Percentiles rank a stretch among this genome's conserved stretches.
These are phyloP conservation scores for Drosophila azteca DNA, from an alignment of 1,140 invertebrate species.

Conservation along the genomic window DNA sequence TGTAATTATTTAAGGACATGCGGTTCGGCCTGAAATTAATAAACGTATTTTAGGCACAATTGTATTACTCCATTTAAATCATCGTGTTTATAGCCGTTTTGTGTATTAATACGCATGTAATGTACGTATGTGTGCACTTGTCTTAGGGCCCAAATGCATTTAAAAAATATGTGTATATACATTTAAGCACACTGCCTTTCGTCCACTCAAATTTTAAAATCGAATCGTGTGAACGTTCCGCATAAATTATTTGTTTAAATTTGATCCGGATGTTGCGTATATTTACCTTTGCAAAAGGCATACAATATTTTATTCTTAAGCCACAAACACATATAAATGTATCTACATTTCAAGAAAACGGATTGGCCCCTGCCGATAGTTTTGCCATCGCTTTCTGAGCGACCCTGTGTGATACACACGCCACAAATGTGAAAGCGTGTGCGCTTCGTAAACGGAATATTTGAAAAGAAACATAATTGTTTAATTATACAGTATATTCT, in stretches of 20 bases:
- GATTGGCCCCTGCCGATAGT: constrained; percentile 63
- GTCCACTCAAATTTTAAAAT: constrained; percentile 2
- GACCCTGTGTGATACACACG: constrained; percentile 20
- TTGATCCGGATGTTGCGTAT: constrained; percentile 11
- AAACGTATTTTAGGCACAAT: background rate
- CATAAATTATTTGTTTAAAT: background rate
- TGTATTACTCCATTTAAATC: constrained; percentile 16
- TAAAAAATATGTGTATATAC: constrained; percentile 60
- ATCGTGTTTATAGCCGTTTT: constrained; percentile 16
- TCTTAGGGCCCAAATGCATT: constrained; percentile 54
- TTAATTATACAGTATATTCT: background rate
- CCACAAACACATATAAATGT: constrained; percentile 67
- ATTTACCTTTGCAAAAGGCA: constrained; percentile 60
- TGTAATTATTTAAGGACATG: constrained; percentile 58
- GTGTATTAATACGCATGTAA: constrained; percentile 42
- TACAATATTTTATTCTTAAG: constrained; percentile 64
- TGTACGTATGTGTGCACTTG: constrained; percentile 47
- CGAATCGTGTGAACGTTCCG: background rate
- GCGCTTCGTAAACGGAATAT: background rate
- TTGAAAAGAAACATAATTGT: background rate
- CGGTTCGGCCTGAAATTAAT: constrained; percentile 51
- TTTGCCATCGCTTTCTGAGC: constrained; percentile 55
- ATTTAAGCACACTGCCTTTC: constrained; percentile 22
- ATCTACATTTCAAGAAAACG: constrained; percentile 69
- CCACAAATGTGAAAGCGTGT: background rate